Base-by-base conservation (phyloP, 1,140 invertebrate genomes). In the Ctenoplectra terminalis region DNA sequence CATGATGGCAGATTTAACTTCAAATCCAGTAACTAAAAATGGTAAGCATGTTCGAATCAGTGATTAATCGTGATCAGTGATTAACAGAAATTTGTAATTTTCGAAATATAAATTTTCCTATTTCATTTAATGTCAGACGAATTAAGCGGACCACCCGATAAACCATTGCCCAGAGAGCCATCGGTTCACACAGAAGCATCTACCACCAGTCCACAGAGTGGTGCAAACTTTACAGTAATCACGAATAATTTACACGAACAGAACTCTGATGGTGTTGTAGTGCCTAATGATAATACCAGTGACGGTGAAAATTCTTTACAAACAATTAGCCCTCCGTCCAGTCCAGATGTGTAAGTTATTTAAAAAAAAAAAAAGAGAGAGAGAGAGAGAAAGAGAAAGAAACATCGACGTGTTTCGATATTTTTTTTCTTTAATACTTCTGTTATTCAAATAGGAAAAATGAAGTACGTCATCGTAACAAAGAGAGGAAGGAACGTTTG, bases 381-480 rank as follows among this genome's bases (percentile, higher is more conserved):
- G n/a, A n/a, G 40, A 40, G 9, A 5, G 40, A 40, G 4, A 9
- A 40, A 5, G 40, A 40, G 40, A 40, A 5, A 40, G 40, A 40
- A 5, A 40, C 40, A 40, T 40, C 9, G 34, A 71, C 4, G 56
- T 34, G 88, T 82, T 85, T 84, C 72, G 9, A 71, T 81, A 54
- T 83, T 87, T 56, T 34, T n/a, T 23, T 83, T 26, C 26, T 66
- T 84, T 86, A 63, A 89, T 87, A 50, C 87, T 78, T 50, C 89
- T 69, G 43, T 86, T 63, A 5, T 63, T 90, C 82, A 88, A 58
- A 92, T 70, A 94, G 93, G 43, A 93, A 94, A 81, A 90, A 89
- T 61, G 95, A 95, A 88, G 74, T 96, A 74, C 94, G 95, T 83
- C 94, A 95, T 48, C 93, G 95, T 82, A 94, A 95, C 90, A 63